phyloP scores from a whole-genome alignment of 2,888 invertebrate species.

The Tenthredo notha region DNA sequence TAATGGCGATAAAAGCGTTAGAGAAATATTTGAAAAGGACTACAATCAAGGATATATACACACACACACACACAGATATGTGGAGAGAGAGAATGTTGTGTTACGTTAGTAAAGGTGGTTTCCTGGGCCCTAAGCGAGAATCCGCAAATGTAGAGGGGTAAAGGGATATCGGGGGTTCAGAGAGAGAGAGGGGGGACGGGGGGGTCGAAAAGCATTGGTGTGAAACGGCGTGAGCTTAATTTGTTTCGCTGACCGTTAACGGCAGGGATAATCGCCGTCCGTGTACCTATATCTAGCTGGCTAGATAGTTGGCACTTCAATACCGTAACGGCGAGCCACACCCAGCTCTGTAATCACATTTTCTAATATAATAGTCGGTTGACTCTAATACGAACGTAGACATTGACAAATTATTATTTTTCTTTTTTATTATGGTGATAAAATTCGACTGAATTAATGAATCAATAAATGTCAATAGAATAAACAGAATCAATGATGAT shows the following conservation, averaged over 20 bases:
- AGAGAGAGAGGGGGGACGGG: too few species aligned
- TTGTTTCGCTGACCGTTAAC: conserved; percentile 51
- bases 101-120: neutral
- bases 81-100: neutral
- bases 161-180: neutral
- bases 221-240: conserved; percentile 39
- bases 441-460: neutral
- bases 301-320: conserved; percentile 36
- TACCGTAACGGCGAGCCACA: conserved; percentile 17
- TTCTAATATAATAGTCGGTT: neutral
- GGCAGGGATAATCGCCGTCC: conserved; percentile 34
- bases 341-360: conserved; percentile 28
- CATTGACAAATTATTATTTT: conserved; percentile 12
- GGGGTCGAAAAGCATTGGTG: conserved; percentile 24
- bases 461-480: neutral
- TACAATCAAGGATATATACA: neutral
- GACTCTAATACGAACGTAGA: neutral
- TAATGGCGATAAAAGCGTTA: neutral
- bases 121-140: conserved; percentile 17
- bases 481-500: neutral
- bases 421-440: neutral
- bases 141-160: neutral
- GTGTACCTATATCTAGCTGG: neutral
- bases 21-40: conserved; percentile 13
- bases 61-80: neutral